Base-by-base conservation (phyloP, 2,888 invertebrate genomes). In the Meloe dianella region DNA sequence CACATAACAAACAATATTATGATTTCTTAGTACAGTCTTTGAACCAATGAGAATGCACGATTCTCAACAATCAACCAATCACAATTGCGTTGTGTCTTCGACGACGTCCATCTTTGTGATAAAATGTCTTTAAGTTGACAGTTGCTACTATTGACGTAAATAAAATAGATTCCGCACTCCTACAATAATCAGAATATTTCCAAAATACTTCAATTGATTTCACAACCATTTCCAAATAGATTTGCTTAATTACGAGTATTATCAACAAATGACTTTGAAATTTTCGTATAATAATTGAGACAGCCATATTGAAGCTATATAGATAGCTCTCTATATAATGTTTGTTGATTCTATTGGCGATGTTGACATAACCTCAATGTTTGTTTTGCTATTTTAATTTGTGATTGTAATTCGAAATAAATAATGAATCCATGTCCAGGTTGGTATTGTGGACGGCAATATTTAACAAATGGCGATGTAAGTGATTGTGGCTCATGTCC, bases 401-500 rank as follows among this genome's bases (percentile, higher is more conserved):
- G 14, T 38, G 9, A 32, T 32, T 8, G 6, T 29, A 67, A 62
- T 22, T 17, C 30, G 41, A 38, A 51, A 57, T 57, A 41, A 24
- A 60, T 70, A 66, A 83, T 57, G 60, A 61, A n/a, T n/a, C 32
- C 86, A 17, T 96, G 95, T 81, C 94, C 95, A 14, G 96, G 96
- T 0, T 83, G 90, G 63, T 96, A 95, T 79, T 96, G 96, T 82
- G 96, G 95, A 1, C 88, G 93, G 61, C 88, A 88, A 35, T 82
- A 87, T 62, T 80, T 89, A 1, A 85, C 85, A 7, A 89, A 92
- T 85, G 91, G 86, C 1, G 89, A 91, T 84, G 92, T 91, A 88
- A 90, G 92, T 76, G 90, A 89, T 12, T 97, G 97, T 81, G 95
- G 95, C 0, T 91, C 94, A 1, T 96, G 96, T 77, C 93, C 93